These are phyloP conservation scores for Ceryle rudis DNA, from an alignment of 2,797 vertebrate genomes.

Conservation along the genomic window DNA sequence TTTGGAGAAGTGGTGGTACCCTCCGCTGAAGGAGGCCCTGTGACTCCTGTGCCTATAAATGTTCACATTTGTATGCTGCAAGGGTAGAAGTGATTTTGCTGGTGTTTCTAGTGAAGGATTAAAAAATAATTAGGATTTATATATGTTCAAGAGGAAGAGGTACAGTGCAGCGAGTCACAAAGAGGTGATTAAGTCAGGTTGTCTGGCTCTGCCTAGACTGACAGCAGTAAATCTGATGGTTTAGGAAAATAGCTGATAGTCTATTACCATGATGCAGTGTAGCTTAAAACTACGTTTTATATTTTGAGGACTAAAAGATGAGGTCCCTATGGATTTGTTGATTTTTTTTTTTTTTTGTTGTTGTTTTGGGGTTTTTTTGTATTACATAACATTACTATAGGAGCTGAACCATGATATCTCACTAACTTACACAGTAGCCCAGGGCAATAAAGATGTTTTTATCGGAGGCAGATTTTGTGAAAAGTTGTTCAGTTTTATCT, in stretches of 20 bases:
- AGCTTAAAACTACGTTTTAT: slow-evolving; percentile 69
- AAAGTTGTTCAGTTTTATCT: slow-evolving; percentile 56
- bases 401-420: slow-evolving; percentile 66
- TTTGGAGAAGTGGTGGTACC: background rate
- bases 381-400: slow-evolving; percentile 63
- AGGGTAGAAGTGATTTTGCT: background rate
- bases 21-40: background rate
- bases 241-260: slow-evolving; percentile 51
- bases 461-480: slow-evolving; percentile 73
- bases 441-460: slow-evolving; percentile 74
- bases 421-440: slow-evolving; percentile 69
- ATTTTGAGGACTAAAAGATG: slow-evolving; percentile 64
- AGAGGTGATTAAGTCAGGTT: slow-evolving; percentile 49
- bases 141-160: slow-evolving; percentile 40
- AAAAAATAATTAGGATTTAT: slow-evolving; percentile 70
- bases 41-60: background rate
- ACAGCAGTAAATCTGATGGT: slow-evolving; percentile 34
- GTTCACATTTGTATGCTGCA: background rate
- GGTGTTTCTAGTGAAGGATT: slow-evolving; percentile 50
- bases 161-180: slow-evolving; percentile 5
- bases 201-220: slow-evolving; percentile 52
- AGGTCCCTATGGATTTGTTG: slow-evolving; percentile 41
- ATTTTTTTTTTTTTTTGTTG: background rate
- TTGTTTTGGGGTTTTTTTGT: slow-evolving; percentile 1
- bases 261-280: slow-evolving; percentile 67